phyloP scores from a whole-genome alignment of 2,113 vertebrate genomes.

The Stegostoma tigrinum region DNA sequence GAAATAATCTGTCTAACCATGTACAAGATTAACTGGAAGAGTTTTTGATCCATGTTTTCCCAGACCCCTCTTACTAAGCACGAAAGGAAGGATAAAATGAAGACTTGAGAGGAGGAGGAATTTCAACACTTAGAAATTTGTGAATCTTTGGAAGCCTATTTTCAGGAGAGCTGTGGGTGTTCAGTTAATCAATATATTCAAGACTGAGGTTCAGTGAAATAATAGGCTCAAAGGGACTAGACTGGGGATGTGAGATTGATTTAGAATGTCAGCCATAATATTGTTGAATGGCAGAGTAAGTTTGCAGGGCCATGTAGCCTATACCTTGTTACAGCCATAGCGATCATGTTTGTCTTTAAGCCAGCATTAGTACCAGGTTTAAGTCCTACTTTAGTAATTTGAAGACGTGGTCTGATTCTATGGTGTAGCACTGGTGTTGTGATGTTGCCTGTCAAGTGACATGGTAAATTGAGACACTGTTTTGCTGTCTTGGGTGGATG shows the following conservation, averaged over 20 bases:
- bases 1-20: background rate
- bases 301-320: background rate
- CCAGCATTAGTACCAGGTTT: background rate
- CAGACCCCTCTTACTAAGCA: background rate
- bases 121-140: background rate
- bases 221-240: background rate
- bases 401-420: background rate
- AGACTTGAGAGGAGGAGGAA: background rate
- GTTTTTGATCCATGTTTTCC: background rate
- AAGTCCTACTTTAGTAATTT: background rate
- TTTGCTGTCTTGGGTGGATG: background rate
- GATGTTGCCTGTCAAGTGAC: background rate
- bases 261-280: background rate
- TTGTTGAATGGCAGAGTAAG: background rate
- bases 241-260: background rate
- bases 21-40: background rate
- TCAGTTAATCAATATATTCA: background rate
- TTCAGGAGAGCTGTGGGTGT: background rate
- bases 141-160: background rate
- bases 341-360: background rate
- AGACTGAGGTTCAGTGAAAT: background rate
- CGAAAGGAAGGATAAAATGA: background rate
- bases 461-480: background rate
- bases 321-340: background rate
- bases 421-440: background rate